Percentiles rank a stretch among this genome's conserved stretches.
Conservation (phyloP, 2,797 vertebrate species). For the Molossus alvarezi region DNA sequence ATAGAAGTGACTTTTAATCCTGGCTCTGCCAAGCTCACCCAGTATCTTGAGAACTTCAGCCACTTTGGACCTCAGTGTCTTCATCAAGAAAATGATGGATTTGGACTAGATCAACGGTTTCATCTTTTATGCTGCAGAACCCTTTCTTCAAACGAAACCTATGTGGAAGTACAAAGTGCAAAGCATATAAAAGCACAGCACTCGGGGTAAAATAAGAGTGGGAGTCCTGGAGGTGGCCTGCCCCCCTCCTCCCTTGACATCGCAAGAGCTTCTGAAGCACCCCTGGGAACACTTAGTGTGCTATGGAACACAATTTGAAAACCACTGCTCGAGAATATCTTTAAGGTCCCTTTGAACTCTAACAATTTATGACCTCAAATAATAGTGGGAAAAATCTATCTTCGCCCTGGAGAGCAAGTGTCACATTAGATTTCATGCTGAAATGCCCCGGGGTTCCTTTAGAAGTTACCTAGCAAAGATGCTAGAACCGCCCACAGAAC, state of each 20-base stretch:
- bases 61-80: not conserved
- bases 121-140: not conserved
- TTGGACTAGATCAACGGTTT: not conserved
- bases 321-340: not conserved
- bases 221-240: not conserved
- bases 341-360: not conserved
- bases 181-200: not conserved
- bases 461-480: not conserved
- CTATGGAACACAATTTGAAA: not conserved
- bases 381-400: not conserved
- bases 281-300: accelerated
- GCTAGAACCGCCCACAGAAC: not conserved
- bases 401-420: not conserved
- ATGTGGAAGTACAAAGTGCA: not conserved
- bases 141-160: conserved; percentile 32
- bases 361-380: not conserved
- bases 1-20: not conserved
- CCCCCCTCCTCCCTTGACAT: accelerated
- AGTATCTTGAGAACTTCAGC: not conserved
- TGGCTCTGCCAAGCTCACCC: not conserved
- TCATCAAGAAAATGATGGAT: not conserved
- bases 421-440: not conserved
- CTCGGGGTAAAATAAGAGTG: not conserved
- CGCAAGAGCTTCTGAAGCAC: not conserved
- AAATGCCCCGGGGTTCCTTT: not conserved